Evolutionary conservation across 2,888 invertebrate species (phyloP), one percentile per base, ranked within the genome.

Genomic region (Pyrochroa serraticornis): DNA sequence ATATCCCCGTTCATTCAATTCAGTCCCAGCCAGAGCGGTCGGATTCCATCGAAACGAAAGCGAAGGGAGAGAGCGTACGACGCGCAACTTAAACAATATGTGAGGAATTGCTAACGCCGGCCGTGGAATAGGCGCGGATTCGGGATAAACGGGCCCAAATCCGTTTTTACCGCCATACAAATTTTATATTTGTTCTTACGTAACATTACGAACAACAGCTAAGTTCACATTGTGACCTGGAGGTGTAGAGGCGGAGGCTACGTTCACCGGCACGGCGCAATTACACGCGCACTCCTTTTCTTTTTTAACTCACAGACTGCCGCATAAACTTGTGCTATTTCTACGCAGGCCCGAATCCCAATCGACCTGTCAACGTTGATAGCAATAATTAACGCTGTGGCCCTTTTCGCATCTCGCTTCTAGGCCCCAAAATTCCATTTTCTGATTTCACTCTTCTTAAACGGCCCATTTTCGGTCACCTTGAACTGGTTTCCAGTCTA

Each of bases 41-140:
- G 58, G 54, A 54, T 60, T 60, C 59, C 58, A 49, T 53, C 53
- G 59, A 60, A 55, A 60, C 59, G 59, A 60, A 60, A 60, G 59
- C 59, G 59, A 57, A 57, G 57, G 57, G 57, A 57, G 57, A 57
- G 57, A 50, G 57, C 39, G 47, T 51, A 35, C 56, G 55, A 43
- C 55, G 55, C 53, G 53, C 41, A 55, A 55, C 22, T 55, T 48
- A 43, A 54, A 55, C 54, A 55, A 55, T 55, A 55, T 55, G 48
- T 48, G 48, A 48, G 54, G 48, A 55, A 55, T 42, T 47, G 43
- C 35, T 42, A 38, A 35, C 22, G 47, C 46, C 39, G 9, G 12
- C 3, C 22, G 37, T 52, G 38, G 44, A 37, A 41, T 34, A 37
- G 44, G 38, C 33, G 44, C 42, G 42, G 42, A 43, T 35, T 9